phyloP scores from a whole-genome alignment of 2,888 invertebrate genomes.

The Oscheius sp. region DNA sequence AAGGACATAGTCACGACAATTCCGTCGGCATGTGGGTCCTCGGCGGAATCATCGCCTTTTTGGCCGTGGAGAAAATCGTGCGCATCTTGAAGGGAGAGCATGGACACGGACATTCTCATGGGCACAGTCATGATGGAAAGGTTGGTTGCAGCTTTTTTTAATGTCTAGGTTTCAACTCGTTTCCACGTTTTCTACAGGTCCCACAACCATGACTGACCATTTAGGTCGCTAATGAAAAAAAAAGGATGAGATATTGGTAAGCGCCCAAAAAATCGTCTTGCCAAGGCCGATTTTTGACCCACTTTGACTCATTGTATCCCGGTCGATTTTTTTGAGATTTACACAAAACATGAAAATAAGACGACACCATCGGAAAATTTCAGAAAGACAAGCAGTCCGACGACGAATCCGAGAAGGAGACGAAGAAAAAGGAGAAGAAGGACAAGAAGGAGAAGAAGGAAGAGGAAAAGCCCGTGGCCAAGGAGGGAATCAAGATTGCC shows the following conservation, averaged over 20 bases:
- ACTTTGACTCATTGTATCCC: too few species aligned
- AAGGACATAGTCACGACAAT: slow-evolving; percentile 79
- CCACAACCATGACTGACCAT: too few species aligned
- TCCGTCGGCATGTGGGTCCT: slow-evolving; percentile 93
- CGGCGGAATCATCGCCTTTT: slow-evolving; percentile 74
- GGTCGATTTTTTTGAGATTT: too few species aligned
- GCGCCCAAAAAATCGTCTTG: too few species aligned
- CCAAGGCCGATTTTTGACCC: too few species aligned
- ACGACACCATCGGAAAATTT: background rate
- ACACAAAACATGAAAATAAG: too few species aligned
- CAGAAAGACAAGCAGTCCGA: slow-evolving; percentile 42
- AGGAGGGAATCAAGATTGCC: slow-evolving; percentile 78
- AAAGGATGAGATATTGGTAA: too few species aligned
- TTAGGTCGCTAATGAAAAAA: too few species aligned
- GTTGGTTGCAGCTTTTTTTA: background rate
- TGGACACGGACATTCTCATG: slow-evolving; percentile 81
- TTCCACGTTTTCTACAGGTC: background rate
- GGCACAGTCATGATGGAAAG: slow-evolving; percentile 40
- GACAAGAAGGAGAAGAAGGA: slow-evolving; percentile 22
- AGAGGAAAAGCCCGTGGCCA: slow-evolving; percentile 24
- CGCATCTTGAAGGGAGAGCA: slow-evolving; percentile 82
- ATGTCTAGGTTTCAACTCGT: too few species aligned
- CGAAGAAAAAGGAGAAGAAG: slow-evolving; percentile 31
- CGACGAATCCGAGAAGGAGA: slow-evolving; percentile 35
- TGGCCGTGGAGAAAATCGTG: slow-evolving; percentile 86